These are phyloP conservation scores for Halichoeres trimaculatus DNA, from an alignment of 2,113 vertebrate genomes.

Conservation along the genomic window DNA sequence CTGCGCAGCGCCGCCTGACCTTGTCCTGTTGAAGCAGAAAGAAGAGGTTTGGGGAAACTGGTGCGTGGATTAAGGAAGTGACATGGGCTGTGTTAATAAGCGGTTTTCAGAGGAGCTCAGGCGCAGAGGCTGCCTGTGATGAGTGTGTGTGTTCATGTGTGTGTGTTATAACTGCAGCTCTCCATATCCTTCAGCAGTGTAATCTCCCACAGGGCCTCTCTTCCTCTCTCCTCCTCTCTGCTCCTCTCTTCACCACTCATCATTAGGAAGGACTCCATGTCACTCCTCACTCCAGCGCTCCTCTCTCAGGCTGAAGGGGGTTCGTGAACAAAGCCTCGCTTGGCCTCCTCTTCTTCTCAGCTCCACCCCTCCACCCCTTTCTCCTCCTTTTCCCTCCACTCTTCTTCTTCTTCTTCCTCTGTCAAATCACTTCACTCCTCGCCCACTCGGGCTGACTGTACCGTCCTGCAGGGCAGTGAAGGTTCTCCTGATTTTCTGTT, in stretches of 20 bases:
- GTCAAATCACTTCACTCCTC: slow-evolving; percentile 45
- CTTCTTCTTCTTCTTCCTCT: slow-evolving; percentile 18
- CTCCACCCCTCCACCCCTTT: slow-evolving; percentile 1
- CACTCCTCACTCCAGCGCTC: slow-evolving; percentile 58
- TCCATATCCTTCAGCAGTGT: slow-evolving; percentile 17
- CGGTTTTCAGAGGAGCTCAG: slow-evolving; percentile 32
- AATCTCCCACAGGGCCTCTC: slow-evolving; percentile 43
- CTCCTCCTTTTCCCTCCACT: neutral
- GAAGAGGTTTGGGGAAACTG: slow-evolving; percentile 31
- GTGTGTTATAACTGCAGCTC: slow-evolving; percentile 12
- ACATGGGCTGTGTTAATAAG: slow-evolving; percentile 34
- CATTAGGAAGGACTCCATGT: slow-evolving; percentile 68
- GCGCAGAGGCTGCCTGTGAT: neutral
- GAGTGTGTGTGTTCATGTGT: slow-evolving; percentile 4
- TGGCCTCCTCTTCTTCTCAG: slow-evolving; percentile 23
- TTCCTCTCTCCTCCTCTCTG: slow-evolving; percentile 43
- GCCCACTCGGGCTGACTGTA: slow-evolving; percentile 22
- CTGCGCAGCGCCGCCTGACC: slow-evolving; percentile 21
- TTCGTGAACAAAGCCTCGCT: slow-evolving; percentile 50
- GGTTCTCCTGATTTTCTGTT: slow-evolving; percentile 1
- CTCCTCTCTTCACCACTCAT: slow-evolving; percentile 43
- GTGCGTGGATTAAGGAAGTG: slow-evolving; percentile 54
- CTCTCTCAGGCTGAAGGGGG: slow-evolving; percentile 39
- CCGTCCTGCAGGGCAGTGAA: slow-evolving; percentile 44
- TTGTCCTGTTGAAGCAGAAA: slow-evolving; percentile 24